Conservation (phyloP, 2,888 invertebrate species). For the Aleiodes alternator region DNA sequence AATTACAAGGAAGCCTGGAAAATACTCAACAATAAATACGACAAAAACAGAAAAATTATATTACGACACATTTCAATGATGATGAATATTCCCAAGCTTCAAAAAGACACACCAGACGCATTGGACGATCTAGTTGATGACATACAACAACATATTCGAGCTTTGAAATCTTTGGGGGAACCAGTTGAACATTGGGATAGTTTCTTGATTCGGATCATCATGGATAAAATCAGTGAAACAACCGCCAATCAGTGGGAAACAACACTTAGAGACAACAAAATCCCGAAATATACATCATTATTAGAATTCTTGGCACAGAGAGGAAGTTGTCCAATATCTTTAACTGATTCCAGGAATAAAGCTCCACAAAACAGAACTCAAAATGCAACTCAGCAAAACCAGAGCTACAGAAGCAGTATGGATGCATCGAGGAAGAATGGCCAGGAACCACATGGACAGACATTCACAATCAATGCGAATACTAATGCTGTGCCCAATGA, state of each 20-base stretch:
- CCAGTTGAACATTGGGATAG: conserved; percentile 41
- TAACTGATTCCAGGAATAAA: too few species aligned
- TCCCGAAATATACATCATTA: not conserved
- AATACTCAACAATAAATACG: conserved; percentile 1
- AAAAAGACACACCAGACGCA: conserved; percentile 15
- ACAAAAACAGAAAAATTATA: not conserved
- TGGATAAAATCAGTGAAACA: conserved; percentile 26
- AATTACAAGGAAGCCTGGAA: conserved; percentile 13
- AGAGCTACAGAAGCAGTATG: too few species aligned
- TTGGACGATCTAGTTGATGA: conserved; percentile 15
- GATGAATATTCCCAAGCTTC: not conserved
- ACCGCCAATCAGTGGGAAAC: conserved; percentile 43
- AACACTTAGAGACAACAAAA: conserved; percentile 20
- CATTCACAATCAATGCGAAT: not conserved
- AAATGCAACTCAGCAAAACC: too few species aligned
- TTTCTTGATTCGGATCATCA: conserved; percentile 33
- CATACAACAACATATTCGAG: conserved; percentile 31
- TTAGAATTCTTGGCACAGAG: conserved; percentile 31
- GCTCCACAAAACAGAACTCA: too few species aligned
- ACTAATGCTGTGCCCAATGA: conserved; percentile 14
- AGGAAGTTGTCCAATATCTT: too few species aligned
- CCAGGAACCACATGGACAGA: not conserved
- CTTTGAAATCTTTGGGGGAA: conserved; percentile 40
- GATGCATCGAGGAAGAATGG: conserved; percentile 32
- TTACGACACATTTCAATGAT: not conserved